phyloP scores from a whole-genome alignment of 2,113 vertebrate genomes.

The Tragulus kanchil region DNA sequence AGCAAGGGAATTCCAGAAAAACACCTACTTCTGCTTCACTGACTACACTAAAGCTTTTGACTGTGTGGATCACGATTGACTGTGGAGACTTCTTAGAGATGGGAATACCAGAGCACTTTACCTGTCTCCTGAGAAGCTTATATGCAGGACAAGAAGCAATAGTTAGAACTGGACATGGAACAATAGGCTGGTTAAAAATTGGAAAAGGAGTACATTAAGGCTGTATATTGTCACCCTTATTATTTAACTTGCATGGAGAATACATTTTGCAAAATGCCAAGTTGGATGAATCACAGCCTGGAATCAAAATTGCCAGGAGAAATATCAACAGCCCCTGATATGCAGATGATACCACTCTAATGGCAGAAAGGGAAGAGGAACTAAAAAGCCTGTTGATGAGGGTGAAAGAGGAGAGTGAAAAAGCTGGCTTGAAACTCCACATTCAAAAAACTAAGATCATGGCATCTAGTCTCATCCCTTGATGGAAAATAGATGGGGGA shows the following conservation, averaged over 20 bases:
- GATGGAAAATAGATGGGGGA: neutral
- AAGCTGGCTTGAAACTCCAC: neutral
- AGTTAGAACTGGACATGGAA: too few species aligned
- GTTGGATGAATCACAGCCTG: neutral
- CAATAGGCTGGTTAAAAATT: too few species aligned
- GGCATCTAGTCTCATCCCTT: neutral
- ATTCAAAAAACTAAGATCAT: neutral
- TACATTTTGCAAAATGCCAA: neutral
- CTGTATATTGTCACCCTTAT: neutral
- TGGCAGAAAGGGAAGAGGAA: neutral
- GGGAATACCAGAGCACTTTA: neutral
- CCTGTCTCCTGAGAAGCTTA: neutral
- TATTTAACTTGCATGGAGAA: neutral
- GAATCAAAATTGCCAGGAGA: neutral
- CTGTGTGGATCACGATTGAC: neutral
- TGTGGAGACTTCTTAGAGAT: neutral
- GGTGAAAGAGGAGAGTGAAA: neutral
- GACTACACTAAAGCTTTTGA: neutral
- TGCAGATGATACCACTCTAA: neutral
- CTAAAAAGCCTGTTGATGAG: neutral
- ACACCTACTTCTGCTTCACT: neutral
- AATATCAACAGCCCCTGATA: neutral
- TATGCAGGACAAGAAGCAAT: neutral
- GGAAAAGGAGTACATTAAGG: neutral
- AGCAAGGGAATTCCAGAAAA: neutral